phyloP scores from a whole-genome alignment of 30 jellyfish, hydroid and myxozoan species.

The Morbakka virulenta region DNA sequence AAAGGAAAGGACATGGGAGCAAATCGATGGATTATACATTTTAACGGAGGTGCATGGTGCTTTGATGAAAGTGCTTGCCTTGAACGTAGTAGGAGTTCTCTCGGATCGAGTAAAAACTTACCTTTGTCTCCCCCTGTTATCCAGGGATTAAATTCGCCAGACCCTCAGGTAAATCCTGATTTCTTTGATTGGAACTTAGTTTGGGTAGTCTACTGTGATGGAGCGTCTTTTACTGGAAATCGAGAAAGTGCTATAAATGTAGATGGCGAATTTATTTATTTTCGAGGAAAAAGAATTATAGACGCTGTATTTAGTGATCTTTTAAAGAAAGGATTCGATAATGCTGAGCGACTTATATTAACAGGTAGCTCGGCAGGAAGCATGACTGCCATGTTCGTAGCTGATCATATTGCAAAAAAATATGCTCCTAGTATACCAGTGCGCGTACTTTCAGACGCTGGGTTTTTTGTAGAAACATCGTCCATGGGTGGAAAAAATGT shows the following conservation, averaged over 20 bases:
- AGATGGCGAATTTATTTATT: slow-evolving; percentile 78
- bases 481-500: slow-evolving; percentile 94
- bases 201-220: slow-evolving; percentile 99
- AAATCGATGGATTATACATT: slow-evolving; percentile 90
- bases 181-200: slow-evolving; percentile 98
- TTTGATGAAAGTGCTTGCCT: slow-evolving; percentile 90
- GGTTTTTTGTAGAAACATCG: slow-evolving; percentile 95
- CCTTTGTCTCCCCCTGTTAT: slow-evolving; percentile 98
- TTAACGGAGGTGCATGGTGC: slow-evolving; percentile 99
- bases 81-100: slow-evolving; percentile 94
- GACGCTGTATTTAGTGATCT: slow-evolving; percentile 84
- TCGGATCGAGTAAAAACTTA: slow-evolving; percentile 89
- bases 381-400: slow-evolving; percentile 98
- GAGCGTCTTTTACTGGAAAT: slow-evolving; percentile 99
- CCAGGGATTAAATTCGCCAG: slow-evolving; percentile 96
- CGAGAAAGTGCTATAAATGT: slow-evolving; percentile 79
- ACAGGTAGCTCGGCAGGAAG: slow-evolving; percentile 99
- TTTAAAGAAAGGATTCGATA: slow-evolving; percentile 66
- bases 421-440: slow-evolving; percentile 82
- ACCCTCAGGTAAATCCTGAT: slow-evolving; percentile 89
- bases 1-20: slow-evolving; percentile 88
- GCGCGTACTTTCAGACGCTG: slow-evolving; percentile 99
- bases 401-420: slow-evolving; percentile 86
- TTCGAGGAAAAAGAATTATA: slow-evolving; percentile 90
- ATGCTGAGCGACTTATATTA: slow-evolving; percentile 89